A percentile compares a stretch with the other conserved stretches of the same genome.
Conservation (phyloP, 2,888 invertebrate genomes). For the Drosophila conformis region DNA sequence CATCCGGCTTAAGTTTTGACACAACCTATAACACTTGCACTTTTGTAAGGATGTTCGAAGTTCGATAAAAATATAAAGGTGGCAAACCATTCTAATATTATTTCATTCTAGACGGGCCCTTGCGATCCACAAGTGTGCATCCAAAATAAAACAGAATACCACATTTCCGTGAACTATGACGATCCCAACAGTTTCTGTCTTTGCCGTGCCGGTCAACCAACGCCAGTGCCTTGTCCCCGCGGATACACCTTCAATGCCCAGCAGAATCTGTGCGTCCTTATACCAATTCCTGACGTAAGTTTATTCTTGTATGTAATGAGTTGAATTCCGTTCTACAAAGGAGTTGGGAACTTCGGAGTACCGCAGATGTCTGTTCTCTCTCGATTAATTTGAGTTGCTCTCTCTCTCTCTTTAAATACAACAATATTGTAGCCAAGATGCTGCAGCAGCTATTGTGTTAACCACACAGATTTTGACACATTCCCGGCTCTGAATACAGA, state of each 20-base stretch:
- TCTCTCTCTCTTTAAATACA: not conserved
- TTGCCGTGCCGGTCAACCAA: conserved; percentile 58
- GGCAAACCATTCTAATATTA: rapidly evolving
- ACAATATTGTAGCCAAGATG: conserved; percentile 62
- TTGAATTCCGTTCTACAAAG: not conserved
- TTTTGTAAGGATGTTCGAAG: conserved; percentile 56
- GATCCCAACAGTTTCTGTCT: conserved; percentile 75
- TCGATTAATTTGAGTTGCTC: not conserved
- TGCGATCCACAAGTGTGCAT: conserved; percentile 74
- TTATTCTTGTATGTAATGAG: not conserved
- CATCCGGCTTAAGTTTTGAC: conserved; percentile 51
- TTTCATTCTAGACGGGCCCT: conserved; percentile 64
- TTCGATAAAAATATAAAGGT: not conserved
- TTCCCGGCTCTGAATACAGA: conserved; percentile 51
- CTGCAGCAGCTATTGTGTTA: conserved; percentile 53
- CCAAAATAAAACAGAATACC: conserved; percentile 40
- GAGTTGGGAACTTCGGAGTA: not conserved
- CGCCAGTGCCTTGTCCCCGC: conserved; percentile 70
- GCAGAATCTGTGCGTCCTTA: conserved; percentile 24
- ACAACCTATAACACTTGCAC: conserved; percentile 33
- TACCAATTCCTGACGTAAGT: conserved; percentile 61
- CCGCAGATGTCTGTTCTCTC: not conserved
- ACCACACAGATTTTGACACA: conserved; percentile 24
- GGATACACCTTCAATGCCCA: conserved; percentile 61
- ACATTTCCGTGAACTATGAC: conserved; percentile 49